Base-by-base conservation (phyloP, 2,113 vertebrate species). In the Xenus cinereus region DNA sequence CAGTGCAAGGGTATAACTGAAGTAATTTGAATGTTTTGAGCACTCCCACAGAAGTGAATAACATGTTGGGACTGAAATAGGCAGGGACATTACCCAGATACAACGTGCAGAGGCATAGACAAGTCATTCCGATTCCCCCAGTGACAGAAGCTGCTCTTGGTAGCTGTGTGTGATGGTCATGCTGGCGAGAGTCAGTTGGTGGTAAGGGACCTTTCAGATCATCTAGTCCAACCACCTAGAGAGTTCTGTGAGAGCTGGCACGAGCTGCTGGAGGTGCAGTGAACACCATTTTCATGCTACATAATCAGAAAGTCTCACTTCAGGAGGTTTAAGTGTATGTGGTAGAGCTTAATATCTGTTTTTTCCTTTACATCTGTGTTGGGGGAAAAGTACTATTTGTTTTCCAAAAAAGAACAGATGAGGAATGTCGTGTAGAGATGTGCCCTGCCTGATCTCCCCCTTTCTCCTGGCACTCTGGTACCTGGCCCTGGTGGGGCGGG, bases 21-120 rank as follows among this genome's bases (percentile, higher is more conserved):
- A 50, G 45, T 68, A 8, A 19, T 56, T 12, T 15, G 4, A 1
- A 17, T 75, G 19, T 45, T 27, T 53, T 22, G 27, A 85, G 71
- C 3, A 0, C 27, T 76, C 21, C 20, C 26, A 8, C 37, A 14
- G 2, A 6, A 7, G 37, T 10, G 22, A n/a, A 10, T 27, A 48
- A 22, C 0, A 0, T 32, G 45, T 62, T 39, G 56, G 35, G 56
- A 8, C n/a, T 75, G 56, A 26, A 5, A 13, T 33, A 8, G 14
- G 57, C 23, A 12, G 35, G 77, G 35, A n/a, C 9, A 6, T 63
- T 5, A 28, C 27, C 26, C 2, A 1, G 45, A 33, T 37, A 23
- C 30, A 10, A 2, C 2, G 0, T 20, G 41, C 28, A 9, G 8
- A 14, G 32, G 46, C 2, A 2, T 20, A 20, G 74, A 1, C 7